These are phyloP conservation scores for Lepus townsendii DNA, from an alignment of 2,797 vertebrate species.

Conservation along the genomic window DNA sequence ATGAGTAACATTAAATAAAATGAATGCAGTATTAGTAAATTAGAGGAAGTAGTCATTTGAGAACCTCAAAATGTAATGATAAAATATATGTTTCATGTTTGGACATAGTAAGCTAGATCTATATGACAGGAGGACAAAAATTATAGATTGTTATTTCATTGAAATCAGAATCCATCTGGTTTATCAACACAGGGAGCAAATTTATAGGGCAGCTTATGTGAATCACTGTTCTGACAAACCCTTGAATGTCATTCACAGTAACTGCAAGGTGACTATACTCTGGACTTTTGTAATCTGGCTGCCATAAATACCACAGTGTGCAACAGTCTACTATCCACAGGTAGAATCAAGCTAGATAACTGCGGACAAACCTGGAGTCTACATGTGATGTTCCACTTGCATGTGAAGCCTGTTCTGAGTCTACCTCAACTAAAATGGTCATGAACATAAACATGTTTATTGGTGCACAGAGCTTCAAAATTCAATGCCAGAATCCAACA, in stretches of 20 bases:
- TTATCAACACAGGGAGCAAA: neutral
- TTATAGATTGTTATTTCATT: no score
- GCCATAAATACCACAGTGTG: constrained; percentile 92
- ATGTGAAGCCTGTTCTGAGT: constrained; percentile 87
- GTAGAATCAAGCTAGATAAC: constrained; percentile 95
- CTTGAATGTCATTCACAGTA: neutral
- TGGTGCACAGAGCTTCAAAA: constrained; percentile 91
- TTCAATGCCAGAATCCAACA: constrained; percentile 94
- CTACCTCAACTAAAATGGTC: constrained; percentile 94
- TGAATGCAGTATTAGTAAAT: neutral
- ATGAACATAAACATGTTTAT: constrained; percentile 91
- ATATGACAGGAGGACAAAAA: neutral
- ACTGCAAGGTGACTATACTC: neutral
- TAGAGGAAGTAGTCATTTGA: neutral
- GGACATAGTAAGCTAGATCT: neutral
- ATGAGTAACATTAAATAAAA: neutral
- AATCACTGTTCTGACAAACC: neutral
- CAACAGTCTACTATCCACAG: constrained; percentile 92
- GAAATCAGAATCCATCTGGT: accelerated
- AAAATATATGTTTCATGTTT: neutral
- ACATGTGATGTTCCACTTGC: constrained; percentile 93
- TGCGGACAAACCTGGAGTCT: constrained; percentile 90
- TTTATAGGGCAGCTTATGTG: no score
- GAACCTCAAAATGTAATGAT: neutral
- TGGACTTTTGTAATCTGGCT: neutral